Evolutionary conservation across 1,140 invertebrate genomes (phyloP).

Genomic region (Oscheius sp.): DNA sequence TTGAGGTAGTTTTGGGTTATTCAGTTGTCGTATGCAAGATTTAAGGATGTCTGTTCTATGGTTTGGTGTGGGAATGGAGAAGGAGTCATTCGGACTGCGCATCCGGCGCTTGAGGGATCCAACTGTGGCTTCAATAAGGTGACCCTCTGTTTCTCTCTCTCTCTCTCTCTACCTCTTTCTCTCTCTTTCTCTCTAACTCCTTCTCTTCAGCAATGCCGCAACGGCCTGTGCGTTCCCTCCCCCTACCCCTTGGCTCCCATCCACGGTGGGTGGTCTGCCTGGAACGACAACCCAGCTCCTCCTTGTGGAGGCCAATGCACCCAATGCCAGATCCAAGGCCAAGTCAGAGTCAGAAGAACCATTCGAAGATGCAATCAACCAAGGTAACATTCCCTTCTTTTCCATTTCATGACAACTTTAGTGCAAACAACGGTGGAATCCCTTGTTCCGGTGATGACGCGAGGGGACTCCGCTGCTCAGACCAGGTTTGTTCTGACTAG

Average conservation of each 20-base stretch:
- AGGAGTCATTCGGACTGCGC: slow-evolving; percentile 43
- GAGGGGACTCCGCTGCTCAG: slow-evolving; percentile 37
- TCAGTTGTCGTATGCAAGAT: not conserved
- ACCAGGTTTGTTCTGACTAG: slow-evolving; percentile 9
- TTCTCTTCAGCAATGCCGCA: slow-evolving; percentile 24
- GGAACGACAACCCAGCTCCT: slow-evolving; percentile 39
- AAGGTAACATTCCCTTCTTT: slow-evolving; percentile 1
- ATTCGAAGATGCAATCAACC: slow-evolving; percentile 38
- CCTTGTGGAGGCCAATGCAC: slow-evolving; percentile 36
- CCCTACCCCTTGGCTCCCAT: not conserved
- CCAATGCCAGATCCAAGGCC: slow-evolving; percentile 35
- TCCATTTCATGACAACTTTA: not conserved
- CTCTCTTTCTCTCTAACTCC: not conserved
- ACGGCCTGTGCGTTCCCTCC: slow-evolving; percentile 37
- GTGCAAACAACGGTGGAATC: slow-evolving; percentile 38
- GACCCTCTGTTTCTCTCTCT: not conserved
- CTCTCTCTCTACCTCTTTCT: not conserved
- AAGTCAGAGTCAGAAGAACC: slow-evolving; percentile 35
- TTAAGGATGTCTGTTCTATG: slow-evolving; percentile 45
- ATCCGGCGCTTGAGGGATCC: slow-evolving; percentile 45
- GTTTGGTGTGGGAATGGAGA: slow-evolving; percentile 48
- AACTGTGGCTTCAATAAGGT: slow-evolving; percentile 41
- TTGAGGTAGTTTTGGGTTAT: not conserved
- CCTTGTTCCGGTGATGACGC: slow-evolving; percentile 30
- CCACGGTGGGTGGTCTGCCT: slow-evolving; percentile 32